phyloP scores from a whole-genome alignment of 2,888 invertebrate genomes.

The Ennomos fuscantarius region DNA sequence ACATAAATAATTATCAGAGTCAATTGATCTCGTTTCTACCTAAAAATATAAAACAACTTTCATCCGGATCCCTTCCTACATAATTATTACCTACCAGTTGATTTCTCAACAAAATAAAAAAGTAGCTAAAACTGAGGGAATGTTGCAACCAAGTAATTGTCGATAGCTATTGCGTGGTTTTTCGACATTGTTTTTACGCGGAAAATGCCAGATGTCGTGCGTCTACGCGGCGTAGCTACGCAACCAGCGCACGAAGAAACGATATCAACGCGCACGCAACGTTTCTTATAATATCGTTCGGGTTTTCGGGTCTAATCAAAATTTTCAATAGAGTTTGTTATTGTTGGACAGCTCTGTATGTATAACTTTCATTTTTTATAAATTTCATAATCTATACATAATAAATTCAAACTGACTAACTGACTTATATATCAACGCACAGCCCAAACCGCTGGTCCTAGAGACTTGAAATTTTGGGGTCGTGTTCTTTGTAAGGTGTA shows the following conservation, averaged over 20 bases:
- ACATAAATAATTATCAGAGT: background rate
- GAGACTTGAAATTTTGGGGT: no score
- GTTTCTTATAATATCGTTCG: background rate
- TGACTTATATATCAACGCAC: no score
- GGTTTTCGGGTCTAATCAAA: no score
- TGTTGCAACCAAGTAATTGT: constrained; percentile 27
- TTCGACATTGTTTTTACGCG: constrained; percentile 32
- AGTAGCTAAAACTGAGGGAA: constrained; percentile 19
- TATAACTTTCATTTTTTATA: no score
- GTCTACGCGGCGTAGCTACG: constrained; percentile 12
- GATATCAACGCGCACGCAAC: constrained; percentile 27
- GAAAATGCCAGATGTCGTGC: constrained; percentile 12
- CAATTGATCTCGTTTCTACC: constrained; percentile 1
- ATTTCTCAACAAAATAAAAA: constrained; percentile 28
- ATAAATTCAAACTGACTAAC: no score
- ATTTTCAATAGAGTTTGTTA: no score
- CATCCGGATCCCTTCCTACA: constrained; percentile 8
- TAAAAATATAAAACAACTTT: constrained; percentile 11
- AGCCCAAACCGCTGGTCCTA: no score
- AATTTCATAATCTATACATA: no score
- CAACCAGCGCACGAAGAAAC: constrained; percentile 10
- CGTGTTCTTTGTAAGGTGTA: no score
- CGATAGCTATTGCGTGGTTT: constrained; percentile 25
- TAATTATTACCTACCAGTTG: constrained; percentile 2
- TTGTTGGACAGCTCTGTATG: no score